Evolutionary conservation across 2,797 vertebrate species (phyloP).

Genomic region (Cheirogaleus major): DNA sequence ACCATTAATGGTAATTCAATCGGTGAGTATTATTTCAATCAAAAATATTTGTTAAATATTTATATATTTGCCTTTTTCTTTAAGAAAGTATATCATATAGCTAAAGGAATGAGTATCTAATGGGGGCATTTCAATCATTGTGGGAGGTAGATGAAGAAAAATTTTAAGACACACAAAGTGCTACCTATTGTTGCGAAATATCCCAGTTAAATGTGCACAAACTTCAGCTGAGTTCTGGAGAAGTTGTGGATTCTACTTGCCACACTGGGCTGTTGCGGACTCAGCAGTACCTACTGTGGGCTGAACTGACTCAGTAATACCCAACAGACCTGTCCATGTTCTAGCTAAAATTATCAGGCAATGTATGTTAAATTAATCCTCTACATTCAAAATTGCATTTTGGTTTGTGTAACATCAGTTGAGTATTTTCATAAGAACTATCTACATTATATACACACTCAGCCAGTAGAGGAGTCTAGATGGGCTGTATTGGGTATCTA

Average conservation of each 20-base stretch:
- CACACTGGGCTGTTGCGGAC: neutral
- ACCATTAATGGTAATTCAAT: neutral
- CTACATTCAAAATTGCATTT: neutral
- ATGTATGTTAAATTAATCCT: neutral
- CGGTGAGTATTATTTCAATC: neutral
- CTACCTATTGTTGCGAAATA: neutral
- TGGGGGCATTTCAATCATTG: neutral
- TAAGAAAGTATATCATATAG: neutral
- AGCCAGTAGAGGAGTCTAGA: neutral
- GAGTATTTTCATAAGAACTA: neutral
- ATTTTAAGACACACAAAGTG: neutral
- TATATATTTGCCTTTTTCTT: neutral
- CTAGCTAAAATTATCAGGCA: neutral
- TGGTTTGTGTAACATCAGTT: neutral
- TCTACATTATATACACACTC: neutral
- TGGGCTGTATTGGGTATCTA: fast-evolving
- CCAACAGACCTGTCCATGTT: neutral
- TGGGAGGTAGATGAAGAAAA: neutral
- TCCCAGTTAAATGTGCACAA: neutral
- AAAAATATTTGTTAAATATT: neutral
- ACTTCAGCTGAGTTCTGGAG: neutral
- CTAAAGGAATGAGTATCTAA: neutral
- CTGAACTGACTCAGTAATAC: neutral
- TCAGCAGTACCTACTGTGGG: neutral
- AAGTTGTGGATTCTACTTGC: neutral